These are phyloP conservation scores for Planiliza haematocheilus DNA, from an alignment of 2,113 vertebrate genomes.

Conservation along the genomic window DNA sequence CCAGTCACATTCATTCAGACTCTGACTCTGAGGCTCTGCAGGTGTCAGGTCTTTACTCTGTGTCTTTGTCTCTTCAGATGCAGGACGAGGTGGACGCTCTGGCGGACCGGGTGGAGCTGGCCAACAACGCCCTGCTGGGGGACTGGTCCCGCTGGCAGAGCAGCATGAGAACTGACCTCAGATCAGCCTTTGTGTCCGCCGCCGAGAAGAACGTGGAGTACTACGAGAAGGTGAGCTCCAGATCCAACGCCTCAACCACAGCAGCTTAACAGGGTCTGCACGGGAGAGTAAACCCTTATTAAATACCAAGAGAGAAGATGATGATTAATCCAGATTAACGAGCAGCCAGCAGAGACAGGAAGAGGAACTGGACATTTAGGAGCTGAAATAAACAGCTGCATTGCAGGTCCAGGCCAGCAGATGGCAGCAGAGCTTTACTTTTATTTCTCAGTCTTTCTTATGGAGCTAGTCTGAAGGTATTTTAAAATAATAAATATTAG, in stretches of 20 bases:
- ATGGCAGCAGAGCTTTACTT: constrained; percentile 18
- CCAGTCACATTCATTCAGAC: too few relatives aligned
- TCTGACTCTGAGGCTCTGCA: too few relatives aligned
- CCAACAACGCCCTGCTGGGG: constrained; percentile 89
- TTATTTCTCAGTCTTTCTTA: background rate
- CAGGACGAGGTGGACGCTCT: constrained; percentile 90
- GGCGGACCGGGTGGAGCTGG: constrained; percentile 90
- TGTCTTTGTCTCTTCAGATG: constrained; percentile 79
- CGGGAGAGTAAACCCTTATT: too few relatives aligned
- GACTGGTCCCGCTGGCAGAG: constrained; percentile 93
- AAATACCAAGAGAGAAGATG: too few relatives aligned
- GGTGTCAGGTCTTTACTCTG: too few relatives aligned
- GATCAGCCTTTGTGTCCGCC: constrained; percentile 83
- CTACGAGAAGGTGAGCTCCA: constrained; percentile 94
- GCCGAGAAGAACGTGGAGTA: constrained; percentile 90
- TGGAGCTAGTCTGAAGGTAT: too few relatives aligned
- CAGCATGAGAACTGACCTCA: constrained; percentile 89
- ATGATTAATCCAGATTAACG: constrained; percentile 37
- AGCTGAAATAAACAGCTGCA: too few relatives aligned
- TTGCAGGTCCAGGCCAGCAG: constrained; percentile 40
- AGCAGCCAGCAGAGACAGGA: constrained; percentile 14
- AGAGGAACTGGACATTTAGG: constrained; percentile 6
- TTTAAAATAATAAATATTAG: too few relatives aligned
- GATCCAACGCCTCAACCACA: too few relatives aligned
- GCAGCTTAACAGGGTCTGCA: too few relatives aligned